Evolutionary conservation across 35 echinoderm and acorn worm species (phyloP).

Genomic region (Amphiura filiformis): DNA sequence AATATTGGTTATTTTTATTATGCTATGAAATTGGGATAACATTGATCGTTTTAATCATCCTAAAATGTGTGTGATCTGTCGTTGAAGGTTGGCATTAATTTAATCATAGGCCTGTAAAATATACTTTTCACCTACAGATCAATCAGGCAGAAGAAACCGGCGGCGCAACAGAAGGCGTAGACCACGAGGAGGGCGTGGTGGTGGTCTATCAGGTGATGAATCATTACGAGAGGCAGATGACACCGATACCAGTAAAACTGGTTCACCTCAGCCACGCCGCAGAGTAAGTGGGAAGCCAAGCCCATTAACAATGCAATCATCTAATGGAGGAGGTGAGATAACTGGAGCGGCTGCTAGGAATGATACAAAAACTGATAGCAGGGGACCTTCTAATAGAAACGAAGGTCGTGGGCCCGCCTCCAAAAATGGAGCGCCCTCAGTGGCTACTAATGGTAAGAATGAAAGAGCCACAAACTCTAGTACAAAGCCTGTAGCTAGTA

Average conservation of each 20-base stretch:
- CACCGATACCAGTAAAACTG: conserved; percentile 80
- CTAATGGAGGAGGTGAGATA: neutral
- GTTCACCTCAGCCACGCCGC: conserved; percentile 48
- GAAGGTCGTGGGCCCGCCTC: neutral
- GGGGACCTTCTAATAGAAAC: neutral
- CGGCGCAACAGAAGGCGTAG: conserved; percentile 36
- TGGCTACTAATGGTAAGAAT: neutral
- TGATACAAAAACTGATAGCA: neutral
- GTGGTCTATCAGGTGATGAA: neutral
- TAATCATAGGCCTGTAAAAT: too few species aligned
- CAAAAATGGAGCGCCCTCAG: neutral
- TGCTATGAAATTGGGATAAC: too few species aligned
- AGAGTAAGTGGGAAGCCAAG: neutral
- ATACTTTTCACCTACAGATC: neutral
- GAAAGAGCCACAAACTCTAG: neutral
- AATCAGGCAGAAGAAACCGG: conserved; percentile 23
- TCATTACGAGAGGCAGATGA: conserved; percentile 49
- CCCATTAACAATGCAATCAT: neutral
- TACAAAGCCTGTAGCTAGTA: neutral
- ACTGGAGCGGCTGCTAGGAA: neutral
- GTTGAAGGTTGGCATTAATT: too few species aligned
- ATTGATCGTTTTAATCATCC: too few species aligned
- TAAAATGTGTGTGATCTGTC: too few species aligned
- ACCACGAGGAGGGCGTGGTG: conserved; percentile 23
- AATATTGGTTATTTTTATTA: too few species aligned